Evolutionary conservation across 2,113 vertebrate genomes (phyloP), one percentile per base, ranked within the genome.

Genomic region (Dascyllus trimaculatus): DNA sequence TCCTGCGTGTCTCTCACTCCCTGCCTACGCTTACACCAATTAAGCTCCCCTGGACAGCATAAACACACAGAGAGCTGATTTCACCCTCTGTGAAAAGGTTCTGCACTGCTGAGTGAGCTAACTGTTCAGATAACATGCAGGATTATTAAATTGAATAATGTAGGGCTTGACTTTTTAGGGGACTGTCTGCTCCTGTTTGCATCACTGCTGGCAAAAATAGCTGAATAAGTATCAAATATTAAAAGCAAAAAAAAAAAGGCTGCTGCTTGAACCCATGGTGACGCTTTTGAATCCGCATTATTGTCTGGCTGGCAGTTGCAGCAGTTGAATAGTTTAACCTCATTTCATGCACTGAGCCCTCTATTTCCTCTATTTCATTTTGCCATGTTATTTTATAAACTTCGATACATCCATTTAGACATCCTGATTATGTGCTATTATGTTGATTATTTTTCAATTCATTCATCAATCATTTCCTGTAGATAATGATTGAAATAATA

Each of bases 151-250:
- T 40, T 85, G 48, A 89, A 92, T 89, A 89, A 90, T 85, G 81
- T 53, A 87, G 59, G 52, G 26, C 64, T 77, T 19, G 61, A 80
- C 63, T 84, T 79, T 85, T 77, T 45, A 29, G 67, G 67, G 52
- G 52, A 8, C 62, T 57, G 84, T 78, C 80, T 67, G 74, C 62
- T 85, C 62, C 80, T 73, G 60, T 86, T 81, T 83, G 80, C 71
- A 58, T 88, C 74, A 80, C 58, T 29, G 17, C 22, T 15, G 51
- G 77, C 78, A 78, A 72, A 91, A 91, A 90, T 86, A 89, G 85
- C 80, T 70, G 73, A 80, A 90, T 82, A 78, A 60, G 69, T 40
- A 85, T 91, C 35, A 90, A 93, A 91, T 91, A 91, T 91, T 91
- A 62, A 91, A 86, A 74, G 38, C 7, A 10, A 10, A 18, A 18